These are phyloP conservation scores for Phocides pigmalion DNA, from an alignment of 1,140 invertebrate species.

Conservation along the genomic window DNA sequence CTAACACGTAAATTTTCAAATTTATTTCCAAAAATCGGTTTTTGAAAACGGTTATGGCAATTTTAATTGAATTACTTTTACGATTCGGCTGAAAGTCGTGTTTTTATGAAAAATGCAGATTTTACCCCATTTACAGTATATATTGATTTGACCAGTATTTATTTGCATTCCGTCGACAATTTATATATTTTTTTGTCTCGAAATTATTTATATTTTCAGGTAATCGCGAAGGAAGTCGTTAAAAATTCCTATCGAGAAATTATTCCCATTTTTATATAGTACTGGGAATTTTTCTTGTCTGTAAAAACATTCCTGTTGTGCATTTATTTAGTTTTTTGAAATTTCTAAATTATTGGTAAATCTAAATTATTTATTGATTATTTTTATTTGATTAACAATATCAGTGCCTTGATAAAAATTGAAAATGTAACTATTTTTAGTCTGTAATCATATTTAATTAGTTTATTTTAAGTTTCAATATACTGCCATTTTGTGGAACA, in stretches of 20 bases:
- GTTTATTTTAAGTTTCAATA: too few relatives aligned
- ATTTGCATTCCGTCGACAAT: not conserved
- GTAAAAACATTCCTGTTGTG: conserved; percentile 6
- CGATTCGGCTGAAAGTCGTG: too few relatives aligned
- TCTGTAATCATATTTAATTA: not conserved
- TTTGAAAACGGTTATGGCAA: too few relatives aligned
- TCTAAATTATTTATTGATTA: not conserved
- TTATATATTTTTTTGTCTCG: not conserved
- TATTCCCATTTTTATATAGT: not conserved
- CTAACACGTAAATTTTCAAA: too few relatives aligned
- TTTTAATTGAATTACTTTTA: too few relatives aligned
- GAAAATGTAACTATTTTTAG: not conserved
- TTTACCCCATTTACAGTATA: too few relatives aligned
- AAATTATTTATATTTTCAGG: too few relatives aligned
- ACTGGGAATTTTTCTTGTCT: not conserved
- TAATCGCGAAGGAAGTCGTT: too few relatives aligned
- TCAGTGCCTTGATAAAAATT: not conserved
- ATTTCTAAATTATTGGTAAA: conserved; percentile 11
- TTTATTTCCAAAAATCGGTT: too few relatives aligned
- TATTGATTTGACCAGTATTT: too few relatives aligned
- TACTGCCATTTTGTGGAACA: too few relatives aligned
- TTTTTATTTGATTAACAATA: not conserved
- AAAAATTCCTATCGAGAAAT: not conserved
- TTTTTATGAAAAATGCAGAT: too few relatives aligned
- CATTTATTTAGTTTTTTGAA: conserved; percentile 15